These are phyloP conservation scores for Porites lobata DNA, from an alignment of 92 coral and sea anemone genomes.

Conservation along the genomic window DNA sequence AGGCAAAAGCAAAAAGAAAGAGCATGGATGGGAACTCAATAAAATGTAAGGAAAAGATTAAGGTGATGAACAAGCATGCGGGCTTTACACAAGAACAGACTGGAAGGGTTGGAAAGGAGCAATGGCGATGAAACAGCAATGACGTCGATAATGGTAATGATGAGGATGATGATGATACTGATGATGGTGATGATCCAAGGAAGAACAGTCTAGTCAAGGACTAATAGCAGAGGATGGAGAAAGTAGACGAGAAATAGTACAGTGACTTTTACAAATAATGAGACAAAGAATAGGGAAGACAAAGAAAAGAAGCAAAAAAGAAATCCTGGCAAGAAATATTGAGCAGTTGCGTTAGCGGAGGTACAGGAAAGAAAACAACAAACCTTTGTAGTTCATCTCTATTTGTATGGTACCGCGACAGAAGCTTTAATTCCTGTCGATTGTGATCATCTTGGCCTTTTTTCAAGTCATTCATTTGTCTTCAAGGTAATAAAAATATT, in stretches of 20 bases:
- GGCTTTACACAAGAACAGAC: not conserved
- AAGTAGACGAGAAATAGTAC: too few relatives aligned
- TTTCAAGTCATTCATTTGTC: conserved; percentile 92
- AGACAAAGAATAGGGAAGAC: not conserved
- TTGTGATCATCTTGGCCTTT: conserved; percentile 93
- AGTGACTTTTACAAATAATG: too few relatives aligned
- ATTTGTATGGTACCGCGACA: conserved; percentile 78
- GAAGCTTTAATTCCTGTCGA: conserved; percentile 81
- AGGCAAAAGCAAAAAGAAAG: not conserved
- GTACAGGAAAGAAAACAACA: not conserved
- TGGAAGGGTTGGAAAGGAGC: not conserved
- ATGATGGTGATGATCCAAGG: too few relatives aligned
- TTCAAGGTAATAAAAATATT: conserved; percentile 13
- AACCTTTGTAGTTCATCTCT: conserved; percentile 98
- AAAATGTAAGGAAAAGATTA: not conserved
- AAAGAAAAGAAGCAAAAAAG: not conserved
- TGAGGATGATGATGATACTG: not conserved
- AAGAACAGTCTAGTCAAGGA: too few relatives aligned
- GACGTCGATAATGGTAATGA: too few relatives aligned
- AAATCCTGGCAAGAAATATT: not conserved
- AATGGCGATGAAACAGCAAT: not conserved
- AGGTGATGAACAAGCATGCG: not conserved
- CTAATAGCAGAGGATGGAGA: too few relatives aligned
- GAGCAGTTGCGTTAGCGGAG: too few relatives aligned
- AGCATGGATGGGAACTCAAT: too few relatives aligned